Evolutionary conservation across 2,113 vertebrate genomes (phyloP), one percentile per base, ranked within the genome.

Genomic region (Chionodraco myersi): DNA sequence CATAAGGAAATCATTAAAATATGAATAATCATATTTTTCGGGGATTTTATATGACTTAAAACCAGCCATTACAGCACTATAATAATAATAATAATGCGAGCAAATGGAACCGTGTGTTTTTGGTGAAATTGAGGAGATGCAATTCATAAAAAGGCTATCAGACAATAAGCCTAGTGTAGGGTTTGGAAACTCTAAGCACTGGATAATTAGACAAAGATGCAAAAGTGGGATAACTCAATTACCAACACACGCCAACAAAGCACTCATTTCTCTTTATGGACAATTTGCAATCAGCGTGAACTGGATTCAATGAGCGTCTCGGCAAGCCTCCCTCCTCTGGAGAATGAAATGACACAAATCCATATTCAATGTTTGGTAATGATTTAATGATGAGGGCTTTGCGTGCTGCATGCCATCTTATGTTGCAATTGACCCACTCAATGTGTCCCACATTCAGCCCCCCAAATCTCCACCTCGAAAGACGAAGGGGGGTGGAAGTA

Each of bases 281-380:
- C 47, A 72, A 77, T 86, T 87, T 86, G 72, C 69, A 85, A 74
- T 80, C 85, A 88, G 79, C 75, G 5, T 62, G 77, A 87, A 75
- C 64, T 77, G 44, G 68, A 79, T 87, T 89, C 80, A 92, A 70
- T 90, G 85, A 86, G 66, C 2, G 6, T 74, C 79, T 65, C 82
- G 12, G 80, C 56, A 53, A 51, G 82, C 44, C 14, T 74, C 66
- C 81, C 80, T 84, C 89, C 84, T 77, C 85, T 59, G 80, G 79
- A 59, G 85, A 90, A 80, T 84, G 65, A 88, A 90, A 90, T 86
- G 89, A 91, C 76, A 89, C 79, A 88, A 88, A 91, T 88, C 86
- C 84, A 88, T 87, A 91, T 86, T 91, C 80, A 92, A 84, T 85
- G 88, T 77, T 86, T 86, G 82, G 60, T 86, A 89, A 88, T 89